phyloP scores from a whole-genome alignment of 1,140 invertebrate species.

The Drosophila kepulauana region DNA sequence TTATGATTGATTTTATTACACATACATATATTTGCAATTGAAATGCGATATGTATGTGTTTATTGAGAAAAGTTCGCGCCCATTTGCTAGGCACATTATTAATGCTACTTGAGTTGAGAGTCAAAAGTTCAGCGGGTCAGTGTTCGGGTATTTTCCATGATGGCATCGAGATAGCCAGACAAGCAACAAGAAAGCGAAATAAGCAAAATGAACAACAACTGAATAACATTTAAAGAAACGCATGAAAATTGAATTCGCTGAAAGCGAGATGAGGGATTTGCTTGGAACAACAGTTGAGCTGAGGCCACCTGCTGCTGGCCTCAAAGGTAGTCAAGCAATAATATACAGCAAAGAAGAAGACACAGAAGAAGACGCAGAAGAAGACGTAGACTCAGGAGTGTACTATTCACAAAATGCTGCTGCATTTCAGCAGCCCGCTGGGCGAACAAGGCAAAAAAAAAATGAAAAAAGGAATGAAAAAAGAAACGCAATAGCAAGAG shows the following conservation, averaged over 20 bases:
- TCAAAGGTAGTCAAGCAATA: too few relatives aligned
- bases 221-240: constrained; percentile 20
- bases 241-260: constrained; percentile 9
- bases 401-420: not conserved
- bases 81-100: not conserved
- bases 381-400: too few relatives aligned
- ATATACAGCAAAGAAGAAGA: not conserved
- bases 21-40: too few relatives aligned
- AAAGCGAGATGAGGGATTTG: not conserved
- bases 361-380: not conserved
- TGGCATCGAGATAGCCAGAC: not conserved
- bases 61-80: not conserved
- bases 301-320: constrained; percentile 2
- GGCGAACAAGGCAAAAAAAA: constrained; percentile 13
- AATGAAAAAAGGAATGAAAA: not conserved
- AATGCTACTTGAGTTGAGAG: not conserved
- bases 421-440: constrained; percentile 10
- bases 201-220: constrained; percentile 12
- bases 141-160: not conserved
- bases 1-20: too few relatives aligned
- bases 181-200: not conserved
- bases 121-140: not conserved
- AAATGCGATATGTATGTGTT: too few relatives aligned
- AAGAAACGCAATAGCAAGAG: not conserved
- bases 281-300: not conserved